These are phyloP conservation scores for Oscheius onirici DNA, from an alignment of 2,888 invertebrate genomes.

Conservation along the genomic window DNA sequence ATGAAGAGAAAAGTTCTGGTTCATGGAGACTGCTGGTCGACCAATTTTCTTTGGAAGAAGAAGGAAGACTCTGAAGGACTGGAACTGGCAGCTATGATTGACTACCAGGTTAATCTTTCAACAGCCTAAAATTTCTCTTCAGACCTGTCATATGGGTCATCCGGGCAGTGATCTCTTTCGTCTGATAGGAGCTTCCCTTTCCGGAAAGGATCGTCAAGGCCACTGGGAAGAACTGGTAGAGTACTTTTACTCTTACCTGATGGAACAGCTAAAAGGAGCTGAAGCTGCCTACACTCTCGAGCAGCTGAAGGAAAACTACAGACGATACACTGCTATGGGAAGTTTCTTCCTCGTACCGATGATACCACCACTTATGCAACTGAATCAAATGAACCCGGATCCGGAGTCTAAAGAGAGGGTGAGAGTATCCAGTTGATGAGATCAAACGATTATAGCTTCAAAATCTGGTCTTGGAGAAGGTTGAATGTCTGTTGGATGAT, in stretches of 20 bases:
- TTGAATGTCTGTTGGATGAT: slow-evolving; percentile 9
- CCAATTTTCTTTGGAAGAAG: slow-evolving; percentile 43
- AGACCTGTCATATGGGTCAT: slow-evolving; percentile 41
- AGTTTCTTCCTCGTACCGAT: not conserved
- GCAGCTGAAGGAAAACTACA: slow-evolving; percentile 29
- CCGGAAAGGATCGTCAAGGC: slow-evolving; percentile 38
- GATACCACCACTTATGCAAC: slow-evolving; percentile 16
- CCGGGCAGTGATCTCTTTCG: slow-evolving; percentile 46
- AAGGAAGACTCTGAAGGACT: slow-evolving; percentile 2
- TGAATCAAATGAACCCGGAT: slow-evolving; percentile 2
- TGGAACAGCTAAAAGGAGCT: slow-evolving; percentile 32
- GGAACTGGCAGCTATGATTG: slow-evolving; percentile 19
- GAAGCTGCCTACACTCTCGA: slow-evolving; percentile 41
- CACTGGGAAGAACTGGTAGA: slow-evolving; percentile 44
- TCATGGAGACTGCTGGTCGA: slow-evolving; percentile 51
- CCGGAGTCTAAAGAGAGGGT: slow-evolving; percentile 1
- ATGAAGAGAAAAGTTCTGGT: slow-evolving; percentile 35
- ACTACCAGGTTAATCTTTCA: slow-evolving; percentile 22
- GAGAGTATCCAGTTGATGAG: not conserved
- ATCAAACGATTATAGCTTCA: not conserved
- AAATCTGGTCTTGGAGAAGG: slow-evolving; percentile 8
- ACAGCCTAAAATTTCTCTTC: not conserved
- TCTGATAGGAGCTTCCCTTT: slow-evolving; percentile 38
- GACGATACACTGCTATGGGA: slow-evolving; percentile 12
- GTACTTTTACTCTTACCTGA: slow-evolving; percentile 42